Conservation (phyloP, 2,888 invertebrate species). For the Nesidiocoris tenuis region DNA sequence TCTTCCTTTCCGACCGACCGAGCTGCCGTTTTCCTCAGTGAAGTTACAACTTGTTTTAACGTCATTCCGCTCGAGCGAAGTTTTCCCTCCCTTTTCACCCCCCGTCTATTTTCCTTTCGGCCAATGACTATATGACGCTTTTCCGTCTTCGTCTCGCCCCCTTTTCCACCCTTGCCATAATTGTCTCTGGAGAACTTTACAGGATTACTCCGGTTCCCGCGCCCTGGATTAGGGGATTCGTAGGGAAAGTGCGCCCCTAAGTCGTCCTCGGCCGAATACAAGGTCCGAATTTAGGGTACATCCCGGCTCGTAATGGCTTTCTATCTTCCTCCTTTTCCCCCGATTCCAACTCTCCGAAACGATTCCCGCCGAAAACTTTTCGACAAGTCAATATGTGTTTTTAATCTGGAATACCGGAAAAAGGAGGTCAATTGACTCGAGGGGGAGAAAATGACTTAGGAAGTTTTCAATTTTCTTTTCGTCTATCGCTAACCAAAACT, state of each 20-base stretch:
- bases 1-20: neutral
- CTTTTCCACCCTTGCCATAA: neutral
- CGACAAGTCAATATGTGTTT: slow-evolving; percentile 26
- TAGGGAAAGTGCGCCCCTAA: neutral
- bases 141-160: neutral
- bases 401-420: slow-evolving; percentile 10
- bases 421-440: neutral
- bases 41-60: neutral
- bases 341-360: neutral
- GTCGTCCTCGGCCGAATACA: neutral
- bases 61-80: slow-evolving; percentile 2
- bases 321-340: neutral
- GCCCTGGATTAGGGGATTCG: neutral
- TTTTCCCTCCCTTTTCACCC: neutral
- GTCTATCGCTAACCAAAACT: neutral
- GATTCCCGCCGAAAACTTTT: slow-evolving; percentile 25
- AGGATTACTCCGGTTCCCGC: neutral
- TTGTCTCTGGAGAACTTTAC: neutral
- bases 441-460: neutral
- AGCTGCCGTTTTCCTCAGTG: neutral
- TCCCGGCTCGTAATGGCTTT: neutral
- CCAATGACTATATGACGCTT: neutral
- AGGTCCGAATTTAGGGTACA: neutral
- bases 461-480: slow-evolving; percentile 20
- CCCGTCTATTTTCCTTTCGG: neutral